Percentiles rank a stretch among this genome's conserved stretches.
phyloP scores from a whole-genome alignment of 2,888 invertebrate genomes.

The Coelogynopora nodosa region DNA sequence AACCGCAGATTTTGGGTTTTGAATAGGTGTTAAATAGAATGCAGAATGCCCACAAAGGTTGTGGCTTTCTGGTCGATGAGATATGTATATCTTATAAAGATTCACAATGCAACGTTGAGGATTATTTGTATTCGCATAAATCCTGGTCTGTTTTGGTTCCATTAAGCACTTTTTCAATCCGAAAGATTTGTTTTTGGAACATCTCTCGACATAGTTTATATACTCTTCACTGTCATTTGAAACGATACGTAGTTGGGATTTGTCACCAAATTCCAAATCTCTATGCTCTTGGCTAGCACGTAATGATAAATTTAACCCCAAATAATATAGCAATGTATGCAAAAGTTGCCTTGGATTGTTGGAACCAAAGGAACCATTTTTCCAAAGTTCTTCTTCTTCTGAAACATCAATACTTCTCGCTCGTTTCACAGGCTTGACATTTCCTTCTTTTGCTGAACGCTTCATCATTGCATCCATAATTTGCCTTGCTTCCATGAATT shows the following conservation, averaged over 20 bases:
- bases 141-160: constrained; percentile 22
- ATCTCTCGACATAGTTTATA: constrained; percentile 17
- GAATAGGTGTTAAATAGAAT: constrained; percentile 6
- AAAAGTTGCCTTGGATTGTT: neutral
- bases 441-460: constrained; percentile 1
- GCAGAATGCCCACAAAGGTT: no score
- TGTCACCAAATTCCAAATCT: constrained; percentile 14
- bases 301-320: constrained; percentile 7
- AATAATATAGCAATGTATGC: neutral
- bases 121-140: constrained; percentile 20
- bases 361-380: constrained; percentile 28
- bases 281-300: constrained; percentile 21
- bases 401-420: neutral
- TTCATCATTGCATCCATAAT: constrained; percentile 34
- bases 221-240: constrained; percentile 5
- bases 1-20: neutral
- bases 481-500: neutral
- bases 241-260: constrained; percentile 24
- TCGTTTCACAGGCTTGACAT: constrained; percentile 15
- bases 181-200: constrained; percentile 32
- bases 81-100: neutral
- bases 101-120: constrained; percentile 12
- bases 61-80: neutral
- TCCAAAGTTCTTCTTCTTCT: constrained; percentile 11
- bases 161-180: constrained; percentile 14